Conservation (phyloP, 2,113 vertebrate species). For the Lepus timidus region DNA sequence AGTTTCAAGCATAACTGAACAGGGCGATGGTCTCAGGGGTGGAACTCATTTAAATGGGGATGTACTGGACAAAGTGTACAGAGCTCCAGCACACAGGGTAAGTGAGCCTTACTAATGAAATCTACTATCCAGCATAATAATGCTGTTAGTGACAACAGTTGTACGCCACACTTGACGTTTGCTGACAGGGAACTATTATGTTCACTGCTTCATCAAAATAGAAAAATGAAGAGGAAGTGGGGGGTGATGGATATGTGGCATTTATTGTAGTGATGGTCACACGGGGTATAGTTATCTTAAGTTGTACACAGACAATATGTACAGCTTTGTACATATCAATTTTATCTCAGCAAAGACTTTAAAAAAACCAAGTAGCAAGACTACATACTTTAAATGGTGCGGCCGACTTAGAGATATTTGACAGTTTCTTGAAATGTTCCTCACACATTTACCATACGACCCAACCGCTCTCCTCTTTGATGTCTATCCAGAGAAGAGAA, state of each 20-base stretch:
- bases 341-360: not conserved
- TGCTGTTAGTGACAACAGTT: no score
- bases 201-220: not conserved
- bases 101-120: not conserved
- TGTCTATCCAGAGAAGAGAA: not conserved
- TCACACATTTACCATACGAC: not conserved
- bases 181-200: not conserved
- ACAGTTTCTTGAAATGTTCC: constrained; percentile 9
- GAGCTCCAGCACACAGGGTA: not conserved
- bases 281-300: not conserved
- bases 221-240: not conserved
- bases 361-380: constrained; percentile 38
- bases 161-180: not conserved
- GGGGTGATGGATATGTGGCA: not conserved
- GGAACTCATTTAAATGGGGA: no score
- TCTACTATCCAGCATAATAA: not conserved
- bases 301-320: not conserved
- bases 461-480: not conserved
- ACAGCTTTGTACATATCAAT: not conserved
- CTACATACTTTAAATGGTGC: not conserved
- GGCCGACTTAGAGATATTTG: not conserved
- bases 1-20: not conserved
- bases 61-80: no score
- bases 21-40: not conserved
- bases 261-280: not conserved